Percentiles rank a stretch among this genome's conserved stretches.
phyloP scores from a whole-genome alignment of 2,113 vertebrate species.

The Glaucidium brasilianum region DNA sequence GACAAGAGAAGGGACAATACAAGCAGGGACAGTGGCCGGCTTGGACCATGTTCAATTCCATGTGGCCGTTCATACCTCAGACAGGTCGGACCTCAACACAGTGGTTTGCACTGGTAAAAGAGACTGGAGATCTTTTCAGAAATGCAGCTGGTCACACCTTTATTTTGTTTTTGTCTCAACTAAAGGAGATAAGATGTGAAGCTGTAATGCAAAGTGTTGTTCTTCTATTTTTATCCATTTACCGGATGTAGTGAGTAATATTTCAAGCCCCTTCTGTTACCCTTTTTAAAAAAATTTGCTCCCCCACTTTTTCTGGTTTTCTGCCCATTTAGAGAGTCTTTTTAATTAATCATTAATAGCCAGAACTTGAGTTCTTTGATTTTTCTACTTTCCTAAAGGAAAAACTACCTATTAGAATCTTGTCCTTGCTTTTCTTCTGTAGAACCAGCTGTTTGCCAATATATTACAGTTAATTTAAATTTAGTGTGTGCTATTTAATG shows the following conservation, averaged over 20 bases:
- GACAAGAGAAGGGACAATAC: not conserved
- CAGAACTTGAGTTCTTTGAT: not conserved
- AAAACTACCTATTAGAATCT: not conserved
- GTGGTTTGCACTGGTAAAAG: not conserved
- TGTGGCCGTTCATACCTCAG: accelerated
- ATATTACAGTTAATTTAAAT: not conserved
- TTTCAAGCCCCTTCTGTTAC: not conserved
- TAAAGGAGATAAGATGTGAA: not conserved
- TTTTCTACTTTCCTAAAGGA: not conserved
- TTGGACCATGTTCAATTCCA: accelerated
- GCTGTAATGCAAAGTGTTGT: not conserved
- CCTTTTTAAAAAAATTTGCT: not conserved
- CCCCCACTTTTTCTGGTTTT: not conserved
- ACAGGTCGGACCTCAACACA: not conserved
- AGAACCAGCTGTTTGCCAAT: not conserved
- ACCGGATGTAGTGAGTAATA: not conserved
- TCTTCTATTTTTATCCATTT: not conserved
- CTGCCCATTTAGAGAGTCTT: not conserved
- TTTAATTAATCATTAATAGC: not conserved
- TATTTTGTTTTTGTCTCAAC: not conserved
- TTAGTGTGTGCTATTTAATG: not conserved
- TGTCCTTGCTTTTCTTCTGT: not conserved
- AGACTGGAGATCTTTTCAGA: not conserved
- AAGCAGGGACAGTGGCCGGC: not conserved
- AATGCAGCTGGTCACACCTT: not conserved